Percentiles rank a stretch among this genome's conserved stretches.
These are phyloP conservation scores for Drosophila pachea DNA, from an alignment of 1,140 invertebrate genomes.

Conservation along the genomic window DNA sequence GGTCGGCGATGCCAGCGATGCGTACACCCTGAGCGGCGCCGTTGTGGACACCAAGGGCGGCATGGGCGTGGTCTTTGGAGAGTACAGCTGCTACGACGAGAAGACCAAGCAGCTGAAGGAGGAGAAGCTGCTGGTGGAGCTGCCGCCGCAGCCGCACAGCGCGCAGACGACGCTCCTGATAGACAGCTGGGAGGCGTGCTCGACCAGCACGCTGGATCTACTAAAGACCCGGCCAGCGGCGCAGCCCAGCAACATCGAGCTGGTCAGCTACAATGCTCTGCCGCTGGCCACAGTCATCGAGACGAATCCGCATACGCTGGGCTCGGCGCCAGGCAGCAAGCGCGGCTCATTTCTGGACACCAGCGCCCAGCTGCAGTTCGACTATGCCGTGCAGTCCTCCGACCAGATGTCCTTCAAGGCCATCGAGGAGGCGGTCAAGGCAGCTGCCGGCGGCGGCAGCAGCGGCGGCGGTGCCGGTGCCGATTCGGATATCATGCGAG, in stretches of 20 bases:
- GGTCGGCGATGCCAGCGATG: slow-evolving; percentile 44
- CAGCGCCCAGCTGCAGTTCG: slow-evolving; percentile 60
- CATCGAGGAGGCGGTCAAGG: slow-evolving; percentile 80
- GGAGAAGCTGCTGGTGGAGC: slow-evolving; percentile 83
- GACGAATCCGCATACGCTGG: slow-evolving; percentile 28
- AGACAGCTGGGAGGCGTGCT: slow-evolving; percentile 72
- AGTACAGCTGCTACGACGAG: slow-evolving; percentile 84
- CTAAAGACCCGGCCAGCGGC: slow-evolving; percentile 63
- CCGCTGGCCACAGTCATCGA: slow-evolving; percentile 53
- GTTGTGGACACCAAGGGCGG: slow-evolving; percentile 61
- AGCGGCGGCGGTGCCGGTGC: not conserved
- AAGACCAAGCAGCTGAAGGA: slow-evolving; percentile 82
- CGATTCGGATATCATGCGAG: slow-evolving; percentile 78
- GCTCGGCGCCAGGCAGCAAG: slow-evolving; percentile 47
- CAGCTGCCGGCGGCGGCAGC: slow-evolving; percentile 29
- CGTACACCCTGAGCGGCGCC: slow-evolving; percentile 60
- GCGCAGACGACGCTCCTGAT: slow-evolving; percentile 69
- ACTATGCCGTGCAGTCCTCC: slow-evolving; percentile 79
- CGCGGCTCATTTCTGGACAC: slow-evolving; percentile 65
- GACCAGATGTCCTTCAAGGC: slow-evolving; percentile 79
- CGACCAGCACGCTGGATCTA: slow-evolving; percentile 71
- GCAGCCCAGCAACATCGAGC: slow-evolving; percentile 47
- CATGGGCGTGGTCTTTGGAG: slow-evolving; percentile 79
- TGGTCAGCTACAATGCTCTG: slow-evolving; percentile 62
- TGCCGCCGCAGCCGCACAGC: slow-evolving; percentile 79